These are phyloP conservation scores for Ibidorhyncha struthersii DNA, from an alignment of 2,113 vertebrate species.

Conservation along the genomic window DNA sequence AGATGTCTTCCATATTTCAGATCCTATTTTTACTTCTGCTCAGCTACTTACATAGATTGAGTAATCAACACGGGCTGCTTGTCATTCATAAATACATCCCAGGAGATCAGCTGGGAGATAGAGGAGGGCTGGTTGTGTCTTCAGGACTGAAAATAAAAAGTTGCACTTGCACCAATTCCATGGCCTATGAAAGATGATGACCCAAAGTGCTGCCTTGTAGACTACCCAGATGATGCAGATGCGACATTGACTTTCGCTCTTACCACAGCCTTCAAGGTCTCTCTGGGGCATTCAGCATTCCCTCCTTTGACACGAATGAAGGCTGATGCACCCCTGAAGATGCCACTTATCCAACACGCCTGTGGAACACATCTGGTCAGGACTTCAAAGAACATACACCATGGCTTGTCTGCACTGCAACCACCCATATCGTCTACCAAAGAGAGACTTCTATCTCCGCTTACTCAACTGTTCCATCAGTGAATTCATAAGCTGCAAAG, in stretches of 20 bases:
- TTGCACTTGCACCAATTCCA: background rate
- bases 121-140: background rate
- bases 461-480: background rate
- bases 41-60: background rate
- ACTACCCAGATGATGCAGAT: background rate
- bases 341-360: background rate
- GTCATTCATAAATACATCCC: background rate
- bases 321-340: background rate
- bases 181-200: background rate
- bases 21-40: background rate
- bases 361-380: background rate
- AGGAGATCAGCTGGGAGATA: background rate
- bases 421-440: rapidly evolving
- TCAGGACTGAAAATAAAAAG: background rate
- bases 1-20: background rate
- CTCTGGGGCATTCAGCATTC: rapidly evolving
- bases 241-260: background rate
- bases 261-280: background rate
- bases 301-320: background rate
- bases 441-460: rapidly evolving
- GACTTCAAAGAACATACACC: background rate
- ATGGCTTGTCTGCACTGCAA: rapidly evolving
- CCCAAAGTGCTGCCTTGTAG: background rate
- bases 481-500: background rate
- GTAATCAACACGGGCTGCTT: background rate